Percentiles rank a stretch among this genome's conserved stretches.
phyloP scores from a whole-genome alignment of 2,797 vertebrate genomes.

The Gobio occitaniae region DNA sequence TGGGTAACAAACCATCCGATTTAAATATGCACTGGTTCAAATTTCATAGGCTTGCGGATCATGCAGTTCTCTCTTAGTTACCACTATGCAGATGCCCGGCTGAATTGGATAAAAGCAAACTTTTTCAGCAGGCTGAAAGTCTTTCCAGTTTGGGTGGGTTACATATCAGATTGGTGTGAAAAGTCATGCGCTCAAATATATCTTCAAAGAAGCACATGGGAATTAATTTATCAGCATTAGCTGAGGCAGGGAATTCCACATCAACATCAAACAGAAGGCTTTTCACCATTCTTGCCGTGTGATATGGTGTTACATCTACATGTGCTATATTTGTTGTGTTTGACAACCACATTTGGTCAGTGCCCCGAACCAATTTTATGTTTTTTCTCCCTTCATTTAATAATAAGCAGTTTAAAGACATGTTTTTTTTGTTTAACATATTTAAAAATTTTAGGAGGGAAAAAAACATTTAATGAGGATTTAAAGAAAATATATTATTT shows the following conservation, averaged over 20 bases:
- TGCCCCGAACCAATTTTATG: too few species aligned
- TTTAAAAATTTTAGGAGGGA: not conserved
- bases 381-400: not conserved
- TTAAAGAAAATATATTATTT: not conserved
- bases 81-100: not conserved
- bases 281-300: not conserved
- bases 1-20: not conserved
- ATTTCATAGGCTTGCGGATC: not conserved
- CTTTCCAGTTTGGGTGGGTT: not conserved
- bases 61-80: not conserved
- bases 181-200: not conserved
- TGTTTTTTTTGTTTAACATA: not conserved
- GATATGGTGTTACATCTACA: slow-evolving; percentile 5
- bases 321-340: not conserved
- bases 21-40: not conserved
- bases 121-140: not conserved
- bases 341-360: not conserved
- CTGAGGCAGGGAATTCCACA: slow-evolving; percentile 28
- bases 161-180: not conserved
- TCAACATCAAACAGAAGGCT: not conserved
- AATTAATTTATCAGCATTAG: slow-evolving; percentile 18
- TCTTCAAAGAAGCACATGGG: slow-evolving; percentile 25
- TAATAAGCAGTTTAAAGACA: not conserved
- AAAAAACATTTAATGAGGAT: too few species aligned
- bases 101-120: not conserved